These are phyloP conservation scores for Lamproptera curius DNA, from an alignment of 2,888 invertebrate genomes.

Conservation along the genomic window DNA sequence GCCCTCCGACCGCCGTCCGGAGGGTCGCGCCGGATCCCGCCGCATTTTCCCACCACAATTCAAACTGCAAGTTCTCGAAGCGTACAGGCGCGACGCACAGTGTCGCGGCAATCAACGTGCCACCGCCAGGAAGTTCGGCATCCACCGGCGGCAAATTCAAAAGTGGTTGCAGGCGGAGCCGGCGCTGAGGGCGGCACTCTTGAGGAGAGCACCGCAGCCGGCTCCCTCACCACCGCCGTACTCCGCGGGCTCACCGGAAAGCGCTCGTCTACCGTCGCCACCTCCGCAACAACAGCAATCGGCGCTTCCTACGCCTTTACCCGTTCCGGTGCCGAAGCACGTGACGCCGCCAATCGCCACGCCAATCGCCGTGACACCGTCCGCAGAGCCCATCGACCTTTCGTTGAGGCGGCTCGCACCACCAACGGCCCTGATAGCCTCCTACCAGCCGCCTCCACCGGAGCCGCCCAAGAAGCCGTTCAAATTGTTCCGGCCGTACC, in stretches of 20 bases:
- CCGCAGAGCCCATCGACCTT: conserved; percentile 57
- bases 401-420: conserved; percentile 36
- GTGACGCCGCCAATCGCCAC: conserved; percentile 30
- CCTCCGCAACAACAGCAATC: conserved; percentile 44
- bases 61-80: conserved; percentile 92
- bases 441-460: conserved; percentile 41
- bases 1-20: conserved; percentile 69
- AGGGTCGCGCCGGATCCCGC: conserved; percentile 86
- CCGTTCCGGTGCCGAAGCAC: conserved; percentile 43
- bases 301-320: conserved; percentile 40
- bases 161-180: conserved; percentile 94
- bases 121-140: conserved; percentile 93
- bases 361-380: conserved; percentile 47
- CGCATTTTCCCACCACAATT: conserved; percentile 94
- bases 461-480: conserved; percentile 79
- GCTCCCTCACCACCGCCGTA: conserved; percentile 71
- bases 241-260: conserved; percentile 62
- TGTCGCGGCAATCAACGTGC: conserved; percentile 94
- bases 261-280: conserved; percentile 66
- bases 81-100: conserved; percentile 90
- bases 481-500: conserved; percentile 87
- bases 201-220: conserved; percentile 67
- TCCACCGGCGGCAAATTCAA: conserved; percentile 93
- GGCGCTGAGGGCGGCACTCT: conserved; percentile 85
- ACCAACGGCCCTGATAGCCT: conserved; percentile 49